phyloP scores from a whole-genome alignment of 2,113 vertebrate species.

The Odocoileus virginianus region DNA sequence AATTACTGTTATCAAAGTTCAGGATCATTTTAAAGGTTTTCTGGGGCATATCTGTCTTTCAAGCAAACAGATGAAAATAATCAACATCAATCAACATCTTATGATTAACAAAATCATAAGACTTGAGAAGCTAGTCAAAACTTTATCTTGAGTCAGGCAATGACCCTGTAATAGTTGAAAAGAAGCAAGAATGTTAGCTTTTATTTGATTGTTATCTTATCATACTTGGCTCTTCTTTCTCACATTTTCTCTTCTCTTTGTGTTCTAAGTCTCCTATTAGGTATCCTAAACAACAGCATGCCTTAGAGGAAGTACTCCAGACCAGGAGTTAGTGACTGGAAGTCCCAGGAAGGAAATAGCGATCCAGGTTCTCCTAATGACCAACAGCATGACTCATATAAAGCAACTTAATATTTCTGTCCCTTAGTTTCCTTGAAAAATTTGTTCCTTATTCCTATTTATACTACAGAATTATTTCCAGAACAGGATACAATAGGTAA shows the following conservation, averaged over 20 bases:
- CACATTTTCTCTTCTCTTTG: not conserved
- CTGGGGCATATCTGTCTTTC: not conserved
- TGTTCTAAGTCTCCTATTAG: not conserved
- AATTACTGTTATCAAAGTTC: not conserved
- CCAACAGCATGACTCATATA: not conserved
- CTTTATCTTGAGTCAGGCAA: not conserved
- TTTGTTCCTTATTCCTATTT: not conserved
- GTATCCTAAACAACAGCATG: not conserved
- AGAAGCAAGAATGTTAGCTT: not conserved
- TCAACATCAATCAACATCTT: not conserved
- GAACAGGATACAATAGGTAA: not conserved
- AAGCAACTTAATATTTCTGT: not conserved
- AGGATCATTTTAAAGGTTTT: not conserved
- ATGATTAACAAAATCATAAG: not conserved
- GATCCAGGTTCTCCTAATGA: not conserved
- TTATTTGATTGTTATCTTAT: not conserved
- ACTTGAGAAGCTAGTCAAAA: not conserved
- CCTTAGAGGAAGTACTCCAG: not conserved
- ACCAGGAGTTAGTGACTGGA: not conserved
- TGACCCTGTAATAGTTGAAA: not conserved
- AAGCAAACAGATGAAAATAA: not conserved
- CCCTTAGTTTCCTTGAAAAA: conserved; percentile 14
- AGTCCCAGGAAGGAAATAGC: not conserved
- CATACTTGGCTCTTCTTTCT: not conserved
- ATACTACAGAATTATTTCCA: not conserved